Percentiles rank a stretch among this genome's conserved stretches.
Evolutionary conservation across 1,140 invertebrate species (phyloP).

Genomic region (Trypoxylus dichotomus): DNA sequence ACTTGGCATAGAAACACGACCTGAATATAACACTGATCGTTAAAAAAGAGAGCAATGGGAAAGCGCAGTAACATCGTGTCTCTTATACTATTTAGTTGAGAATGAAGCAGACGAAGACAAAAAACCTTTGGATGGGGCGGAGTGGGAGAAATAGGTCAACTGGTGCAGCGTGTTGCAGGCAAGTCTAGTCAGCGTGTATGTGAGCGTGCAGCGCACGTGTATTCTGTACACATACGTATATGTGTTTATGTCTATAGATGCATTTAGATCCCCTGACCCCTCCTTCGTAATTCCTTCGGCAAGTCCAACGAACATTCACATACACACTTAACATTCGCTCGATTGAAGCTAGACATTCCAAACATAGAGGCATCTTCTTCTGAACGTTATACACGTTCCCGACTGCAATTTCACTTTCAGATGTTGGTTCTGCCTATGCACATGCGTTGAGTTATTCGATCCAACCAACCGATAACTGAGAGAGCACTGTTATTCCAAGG

Average conservation of each 20-base stretch:
- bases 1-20: conserved; percentile 22
- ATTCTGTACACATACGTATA: neutral
- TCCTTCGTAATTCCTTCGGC: neutral
- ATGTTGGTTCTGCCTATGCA: neutral
- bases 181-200: neutral
- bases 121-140: neutral
- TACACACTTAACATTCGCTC: conserved; percentile 11
- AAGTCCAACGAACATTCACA: neutral
- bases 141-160: conserved; percentile 14
- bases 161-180: conserved; percentile 16
- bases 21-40: conserved; percentile 13
- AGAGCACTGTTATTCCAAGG: conserved; percentile 8
- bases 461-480: neutral
- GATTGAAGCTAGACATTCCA: conserved; percentile 12
- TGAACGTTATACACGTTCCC: neutral
- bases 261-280: neutral
- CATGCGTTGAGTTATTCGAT: conserved; percentile 21
- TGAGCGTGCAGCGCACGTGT: neutral
- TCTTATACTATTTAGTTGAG: neutral
- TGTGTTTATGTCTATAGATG: neutral
- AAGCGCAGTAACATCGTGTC: neutral
- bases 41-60: conserved; percentile 9
- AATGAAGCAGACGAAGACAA: neutral
- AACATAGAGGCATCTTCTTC: conserved; percentile 16
- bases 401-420: conserved; percentile 12